phyloP scores from a whole-genome alignment of 2,113 vertebrate genomes.

The Ia io region DNA sequence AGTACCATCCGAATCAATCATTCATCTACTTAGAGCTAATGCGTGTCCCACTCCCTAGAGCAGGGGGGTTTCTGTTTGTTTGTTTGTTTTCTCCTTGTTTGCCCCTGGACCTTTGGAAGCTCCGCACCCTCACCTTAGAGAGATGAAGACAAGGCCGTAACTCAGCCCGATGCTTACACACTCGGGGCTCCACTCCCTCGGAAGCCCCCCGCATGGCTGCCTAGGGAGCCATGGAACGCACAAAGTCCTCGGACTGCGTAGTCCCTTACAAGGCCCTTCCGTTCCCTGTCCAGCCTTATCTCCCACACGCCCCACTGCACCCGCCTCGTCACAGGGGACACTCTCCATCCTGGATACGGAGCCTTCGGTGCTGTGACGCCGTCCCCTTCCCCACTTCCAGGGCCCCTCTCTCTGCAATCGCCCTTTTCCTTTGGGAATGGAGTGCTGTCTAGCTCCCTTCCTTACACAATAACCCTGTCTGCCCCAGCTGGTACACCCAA shows the following conservation, averaged over 20 bases:
- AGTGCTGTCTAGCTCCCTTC: background rate
- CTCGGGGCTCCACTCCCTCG: too few relatives aligned
- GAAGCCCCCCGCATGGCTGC: background rate
- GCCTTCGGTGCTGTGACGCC: background rate
- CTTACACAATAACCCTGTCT: background rate
- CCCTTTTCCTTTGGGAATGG: background rate
- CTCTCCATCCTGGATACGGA: background rate
- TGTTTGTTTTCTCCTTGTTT: background rate
- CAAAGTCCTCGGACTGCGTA: background rate
- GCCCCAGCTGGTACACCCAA: background rate
- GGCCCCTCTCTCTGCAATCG: background rate
- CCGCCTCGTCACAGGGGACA: background rate
- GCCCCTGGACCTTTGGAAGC: background rate
- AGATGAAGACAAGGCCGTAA: background rate
- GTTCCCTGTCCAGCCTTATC: background rate
- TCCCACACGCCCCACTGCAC: fast-evolving
- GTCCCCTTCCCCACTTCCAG: background rate
- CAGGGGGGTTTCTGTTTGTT: background rate
- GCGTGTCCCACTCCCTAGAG: background rate
- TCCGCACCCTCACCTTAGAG: background rate
- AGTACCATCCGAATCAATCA: background rate
- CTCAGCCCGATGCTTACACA: background rate
- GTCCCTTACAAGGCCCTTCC: background rate
- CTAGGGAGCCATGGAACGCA: background rate
- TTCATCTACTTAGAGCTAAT: background rate